Conservation (phyloP, 2,797 vertebrate genomes). For the Enteromius argenteus region DNA sequence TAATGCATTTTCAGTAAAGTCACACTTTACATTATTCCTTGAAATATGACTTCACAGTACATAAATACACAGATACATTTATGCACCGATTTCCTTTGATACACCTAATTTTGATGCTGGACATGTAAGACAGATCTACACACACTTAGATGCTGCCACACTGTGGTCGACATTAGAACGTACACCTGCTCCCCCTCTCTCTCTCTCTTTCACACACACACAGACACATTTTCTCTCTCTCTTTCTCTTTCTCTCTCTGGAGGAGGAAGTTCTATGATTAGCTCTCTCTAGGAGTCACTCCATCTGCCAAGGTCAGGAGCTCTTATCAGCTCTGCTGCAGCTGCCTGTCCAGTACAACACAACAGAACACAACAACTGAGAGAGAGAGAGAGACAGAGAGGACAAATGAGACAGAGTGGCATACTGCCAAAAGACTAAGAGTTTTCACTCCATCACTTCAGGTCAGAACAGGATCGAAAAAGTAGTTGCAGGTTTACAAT, state of each 20-base stretch:
- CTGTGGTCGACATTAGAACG: slow-evolving; percentile 42
- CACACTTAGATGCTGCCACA: slow-evolving; percentile 54
- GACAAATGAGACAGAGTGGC: slow-evolving; percentile 30
- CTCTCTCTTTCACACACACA: background rate
- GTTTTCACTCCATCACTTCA: slow-evolving; percentile 18
- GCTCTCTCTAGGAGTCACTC: slow-evolving; percentile 66
- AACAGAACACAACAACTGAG: slow-evolving; percentile 30
- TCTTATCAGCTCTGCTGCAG: slow-evolving; percentile 68
- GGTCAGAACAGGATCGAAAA: slow-evolving; percentile 11
- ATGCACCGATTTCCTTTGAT: background rate
- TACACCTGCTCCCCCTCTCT: slow-evolving; percentile 41
- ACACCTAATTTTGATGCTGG: background rate
- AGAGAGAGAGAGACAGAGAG: slow-evolving; percentile 15
- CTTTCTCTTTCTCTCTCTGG: slow-evolving; percentile 10
- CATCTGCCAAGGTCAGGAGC: slow-evolving; percentile 70
- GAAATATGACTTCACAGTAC: background rate
- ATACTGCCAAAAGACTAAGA: slow-evolving; percentile 15
- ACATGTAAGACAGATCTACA: background rate
- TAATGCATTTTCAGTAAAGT: background rate
- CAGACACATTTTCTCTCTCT: background rate
- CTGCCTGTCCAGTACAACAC: slow-evolving; percentile 55
- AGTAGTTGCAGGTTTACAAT: background rate
- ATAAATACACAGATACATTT: background rate
- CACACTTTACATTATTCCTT: no score
- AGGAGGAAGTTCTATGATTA: slow-evolving; percentile 71